Evolutionary conservation across 2,888 invertebrate species (phyloP), one percentile per base, ranked within the genome.

Genomic region (Mythimna pallens): DNA sequence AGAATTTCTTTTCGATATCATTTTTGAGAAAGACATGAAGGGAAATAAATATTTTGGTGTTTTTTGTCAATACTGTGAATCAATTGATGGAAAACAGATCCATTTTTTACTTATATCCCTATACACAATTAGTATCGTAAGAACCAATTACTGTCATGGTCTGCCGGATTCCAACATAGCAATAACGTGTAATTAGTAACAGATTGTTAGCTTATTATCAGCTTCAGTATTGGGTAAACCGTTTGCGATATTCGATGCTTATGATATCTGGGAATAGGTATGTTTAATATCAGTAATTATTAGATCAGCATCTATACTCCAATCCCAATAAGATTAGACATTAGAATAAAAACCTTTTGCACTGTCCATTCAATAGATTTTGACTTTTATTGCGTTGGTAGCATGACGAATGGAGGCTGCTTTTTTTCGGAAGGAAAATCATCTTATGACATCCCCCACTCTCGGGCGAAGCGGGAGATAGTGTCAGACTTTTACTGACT

Each of bases 161-260:
- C 40, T 58, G 62, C 40, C 14, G 40, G 47, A 67, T 65, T 66
- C 54, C 47, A 54, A 34, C 36, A 65, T 73, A 69, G 68, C 69
- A 80, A 85, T 78, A 75, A 47, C 30, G 34, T 59, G 57, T 55
- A 65, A 77, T 76, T 83, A 75, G 65, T 76, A 78, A 58, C 83
- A 81, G 63, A 77, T 76, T 71, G 74, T 57, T 63, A 30, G 64
- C 67, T 73, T 73, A 78, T 81, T 71, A 75, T 47, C 6, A 52
- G 25, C n/a, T 8, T 59, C n/a, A 57, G 63, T 83, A 79, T 63
- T 52, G 65, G 67, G 30, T 40, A 50, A 63, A 22, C 52, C n/a
- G 20, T 55, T 67, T 65, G 50, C 71, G 30, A 64, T 81, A 65
- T 22, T 40, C 25, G 30, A 54, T 52, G 66, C 62, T 58, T 43